phyloP scores from a whole-genome alignment of 2,888 invertebrate genomes.

The Sarcophaga variegata region DNA sequence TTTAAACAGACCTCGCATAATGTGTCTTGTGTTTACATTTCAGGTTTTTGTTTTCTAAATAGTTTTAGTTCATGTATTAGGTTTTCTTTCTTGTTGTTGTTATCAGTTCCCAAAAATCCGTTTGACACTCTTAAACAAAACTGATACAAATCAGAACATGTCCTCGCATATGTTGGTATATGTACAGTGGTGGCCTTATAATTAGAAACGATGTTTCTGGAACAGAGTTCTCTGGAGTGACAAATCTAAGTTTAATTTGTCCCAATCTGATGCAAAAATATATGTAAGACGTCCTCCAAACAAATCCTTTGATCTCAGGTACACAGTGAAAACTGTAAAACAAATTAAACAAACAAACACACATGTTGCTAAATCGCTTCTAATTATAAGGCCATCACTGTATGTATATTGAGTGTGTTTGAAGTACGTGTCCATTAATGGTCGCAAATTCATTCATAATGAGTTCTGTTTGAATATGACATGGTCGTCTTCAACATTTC shows the following conservation, averaged over 20 bases:
- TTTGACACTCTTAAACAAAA: slow-evolving; percentile 36
- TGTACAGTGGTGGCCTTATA: neutral
- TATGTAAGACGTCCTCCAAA: too few species aligned
- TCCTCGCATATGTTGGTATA: neutral
- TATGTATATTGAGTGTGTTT: neutral
- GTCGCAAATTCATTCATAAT: slow-evolving; percentile 39
- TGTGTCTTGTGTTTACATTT: slow-evolving; percentile 22
- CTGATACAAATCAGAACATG: slow-evolving; percentile 11
- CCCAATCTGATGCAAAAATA: too few species aligned
- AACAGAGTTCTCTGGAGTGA: too few species aligned
- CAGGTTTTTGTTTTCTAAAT: neutral
- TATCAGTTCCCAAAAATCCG: slow-evolving; percentile 61
- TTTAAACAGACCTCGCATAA: neutral
- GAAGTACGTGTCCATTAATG: slow-evolving; percentile 22
- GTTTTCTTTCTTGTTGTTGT: slow-evolving; percentile 20
- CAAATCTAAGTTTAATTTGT: too few species aligned
- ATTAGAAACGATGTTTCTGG: too few species aligned
- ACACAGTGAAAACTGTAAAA: too few species aligned
- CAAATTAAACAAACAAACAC: too few species aligned
- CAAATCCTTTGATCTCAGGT: too few species aligned
- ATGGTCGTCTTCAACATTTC: slow-evolving; percentile 2
- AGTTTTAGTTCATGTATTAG: neutral
- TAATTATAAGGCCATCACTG: neutral
- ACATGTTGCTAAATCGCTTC: too few species aligned
- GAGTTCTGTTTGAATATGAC: slow-evolving; percentile 36